A percentile compares a stretch with the other conserved stretches of the same genome.
Conservation (phyloP, 1,140 invertebrate species). For the Laupala kohalensis region DNA sequence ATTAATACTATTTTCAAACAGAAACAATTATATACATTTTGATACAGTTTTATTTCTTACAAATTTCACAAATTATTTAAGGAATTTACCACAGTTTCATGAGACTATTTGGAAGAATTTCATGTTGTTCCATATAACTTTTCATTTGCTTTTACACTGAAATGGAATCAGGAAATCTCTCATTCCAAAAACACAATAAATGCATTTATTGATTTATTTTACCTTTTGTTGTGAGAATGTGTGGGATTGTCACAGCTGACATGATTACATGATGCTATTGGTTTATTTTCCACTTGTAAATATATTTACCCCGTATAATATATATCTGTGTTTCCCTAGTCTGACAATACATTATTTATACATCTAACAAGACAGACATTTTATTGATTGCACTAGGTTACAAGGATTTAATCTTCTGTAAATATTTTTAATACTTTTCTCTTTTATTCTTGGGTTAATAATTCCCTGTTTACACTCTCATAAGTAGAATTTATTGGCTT, state of each 20-base stretch:
- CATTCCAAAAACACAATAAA: conserved; percentile 2
- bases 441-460: neutral
- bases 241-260: conserved; percentile 11
- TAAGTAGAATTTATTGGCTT: neutral
- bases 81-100: conserved; percentile 7
- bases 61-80: conserved; percentile 9
- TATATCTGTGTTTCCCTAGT: neutral
- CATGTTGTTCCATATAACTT: conserved; percentile 2
- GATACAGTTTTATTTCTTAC: conserved; percentile 10
- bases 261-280: conserved; percentile 10
- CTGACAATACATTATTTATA: neutral
- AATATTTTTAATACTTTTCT: neutral
- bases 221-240: conserved; percentile 4
- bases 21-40: no score
- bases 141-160: conserved; percentile 2
- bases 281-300: conserved; percentile 4
- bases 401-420: neutral
- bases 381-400: conserved; percentile 12
- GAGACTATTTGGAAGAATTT: neutral
- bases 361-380: conserved; percentile 9
- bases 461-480: neutral
- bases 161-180: neutral
- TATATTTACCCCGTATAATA: conserved; percentile 6
- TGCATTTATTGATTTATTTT: conserved; percentile 2
- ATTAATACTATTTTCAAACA: no score